Evolutionary conservation across 2,113 vertebrate species (phyloP).

Genomic region (Synodontis membranacea): DNA sequence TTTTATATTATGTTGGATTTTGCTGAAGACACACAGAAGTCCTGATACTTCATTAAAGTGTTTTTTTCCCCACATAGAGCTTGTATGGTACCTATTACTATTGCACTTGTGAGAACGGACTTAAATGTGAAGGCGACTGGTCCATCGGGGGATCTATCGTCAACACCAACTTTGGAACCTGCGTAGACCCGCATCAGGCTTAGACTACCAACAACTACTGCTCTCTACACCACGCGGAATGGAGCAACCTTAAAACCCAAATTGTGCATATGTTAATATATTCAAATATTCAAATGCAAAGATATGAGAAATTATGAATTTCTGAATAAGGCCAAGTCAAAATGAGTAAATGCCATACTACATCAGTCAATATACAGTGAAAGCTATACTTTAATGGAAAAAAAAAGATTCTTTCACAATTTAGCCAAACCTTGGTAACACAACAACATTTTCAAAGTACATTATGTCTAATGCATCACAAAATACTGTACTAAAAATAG

Average conservation of each 20-base stretch:
- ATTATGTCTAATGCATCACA: background rate
- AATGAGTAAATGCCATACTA: background rate
- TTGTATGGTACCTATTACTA: slow-evolving; percentile 74
- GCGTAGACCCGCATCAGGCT: slow-evolving; percentile 58
- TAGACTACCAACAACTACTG: background rate
- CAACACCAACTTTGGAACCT: slow-evolving; percentile 74
- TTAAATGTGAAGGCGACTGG: slow-evolving; percentile 68
- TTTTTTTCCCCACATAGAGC: slow-evolving; percentile 57
- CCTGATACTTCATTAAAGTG: background rate
- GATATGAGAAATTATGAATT: background rate
- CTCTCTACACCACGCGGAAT: background rate
- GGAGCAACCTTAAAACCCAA: background rate
- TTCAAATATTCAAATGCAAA: background rate
- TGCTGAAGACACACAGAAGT: background rate
- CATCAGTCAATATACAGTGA: background rate
- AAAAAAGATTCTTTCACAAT: background rate
- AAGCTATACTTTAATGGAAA: background rate
- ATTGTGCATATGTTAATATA: background rate
- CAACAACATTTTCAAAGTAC: background rate
- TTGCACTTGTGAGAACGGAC: slow-evolving; percentile 78
- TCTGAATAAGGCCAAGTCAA: background rate
- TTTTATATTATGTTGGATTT: background rate
- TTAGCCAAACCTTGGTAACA: background rate
- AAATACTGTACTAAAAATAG: background rate
- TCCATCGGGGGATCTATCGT: slow-evolving; percentile 73